These are phyloP conservation scores for Atherinosoma microstoma DNA, from an alignment of 2,797 vertebrate genomes.

Conservation along the genomic window DNA sequence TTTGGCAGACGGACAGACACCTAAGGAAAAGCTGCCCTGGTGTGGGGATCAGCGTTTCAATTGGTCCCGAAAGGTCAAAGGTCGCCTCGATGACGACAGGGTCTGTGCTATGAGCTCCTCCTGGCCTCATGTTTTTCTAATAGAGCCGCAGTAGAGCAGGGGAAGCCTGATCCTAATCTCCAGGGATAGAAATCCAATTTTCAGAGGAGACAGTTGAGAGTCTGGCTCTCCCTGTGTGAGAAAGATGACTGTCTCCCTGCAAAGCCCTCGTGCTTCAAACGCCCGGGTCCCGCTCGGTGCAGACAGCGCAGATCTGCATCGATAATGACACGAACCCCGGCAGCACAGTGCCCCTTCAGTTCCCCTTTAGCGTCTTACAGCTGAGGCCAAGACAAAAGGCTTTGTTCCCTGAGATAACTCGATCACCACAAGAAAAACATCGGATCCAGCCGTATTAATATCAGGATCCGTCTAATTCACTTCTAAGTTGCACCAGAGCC, in stretches of 20 bases:
- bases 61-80: slow-evolving; percentile 74
- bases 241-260: slow-evolving; percentile 71
- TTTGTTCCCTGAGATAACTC: slow-evolving; percentile 61
- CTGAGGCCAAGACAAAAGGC: slow-evolving; percentile 60
- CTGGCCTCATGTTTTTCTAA: slow-evolving; percentile 80
- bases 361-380: slow-evolving; percentile 34
- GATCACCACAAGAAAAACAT: slow-evolving; percentile 61
- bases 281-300: slow-evolving; percentile 32
- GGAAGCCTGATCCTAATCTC: slow-evolving; percentile 84
- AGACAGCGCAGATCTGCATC: slow-evolving; percentile 63
- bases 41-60: slow-evolving; percentile 62
- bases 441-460: slow-evolving; percentile 56
- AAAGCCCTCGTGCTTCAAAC: slow-evolving; percentile 74
- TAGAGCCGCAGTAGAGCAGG: slow-evolving; percentile 70
- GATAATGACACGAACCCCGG: slow-evolving; percentile 65
- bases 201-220: slow-evolving; percentile 82
- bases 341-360: slow-evolving; percentile 21
- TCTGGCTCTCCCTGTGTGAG: slow-evolving; percentile 71
- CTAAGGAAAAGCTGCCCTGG: slow-evolving; percentile 62
- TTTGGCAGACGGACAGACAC: slow-evolving; percentile 43
- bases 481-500: slow-evolving; percentile 52
- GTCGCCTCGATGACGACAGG: slow-evolving; percentile 61
- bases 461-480: slow-evolving; percentile 62
- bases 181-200: slow-evolving; percentile 87
- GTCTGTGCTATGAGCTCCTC: slow-evolving; percentile 55